Evolutionary conservation across 2,888 invertebrate species (phyloP).

Genomic region (Mactromeris polynyma): DNA sequence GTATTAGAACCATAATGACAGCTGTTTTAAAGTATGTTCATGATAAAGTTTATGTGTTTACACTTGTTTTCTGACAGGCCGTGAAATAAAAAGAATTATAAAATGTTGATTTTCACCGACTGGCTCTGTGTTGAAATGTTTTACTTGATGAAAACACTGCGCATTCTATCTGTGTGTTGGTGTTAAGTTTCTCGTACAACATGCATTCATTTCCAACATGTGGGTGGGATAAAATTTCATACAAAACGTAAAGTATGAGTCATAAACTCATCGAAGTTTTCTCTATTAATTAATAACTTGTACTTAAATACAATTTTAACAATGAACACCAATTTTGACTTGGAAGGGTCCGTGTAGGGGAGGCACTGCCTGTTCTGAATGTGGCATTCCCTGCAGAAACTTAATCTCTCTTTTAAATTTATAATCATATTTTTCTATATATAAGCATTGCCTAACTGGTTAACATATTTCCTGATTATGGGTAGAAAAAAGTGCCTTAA

Average conservation of each 20-base stretch:
- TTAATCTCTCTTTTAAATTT: no score
- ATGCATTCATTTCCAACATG: neutral
- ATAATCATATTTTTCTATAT: no score
- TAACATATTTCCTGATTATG: no score
- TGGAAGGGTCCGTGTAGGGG: no score
- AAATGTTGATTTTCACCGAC: neutral
- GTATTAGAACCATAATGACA: neutral
- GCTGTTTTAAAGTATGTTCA: constrained; percentile 1
- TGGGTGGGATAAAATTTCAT: neutral
- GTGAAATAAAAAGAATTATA: neutral
- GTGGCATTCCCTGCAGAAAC: no score
- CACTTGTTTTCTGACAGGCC: neutral
- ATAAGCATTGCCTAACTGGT: no score
- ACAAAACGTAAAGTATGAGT: neutral
- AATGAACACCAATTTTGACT: no score
- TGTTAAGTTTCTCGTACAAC: neutral
- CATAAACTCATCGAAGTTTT: neutral
- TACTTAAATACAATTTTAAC: neutral
- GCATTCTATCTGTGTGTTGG: neutral
- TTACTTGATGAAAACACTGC: neutral
- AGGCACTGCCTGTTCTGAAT: no score
- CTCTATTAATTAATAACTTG: neutral
- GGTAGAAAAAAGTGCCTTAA: no score
- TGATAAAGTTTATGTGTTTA: constrained; percentile 1
- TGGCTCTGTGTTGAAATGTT: neutral